These are phyloP conservation scores for Hipparchia sbordonii DNA, from an alignment of 2,888 invertebrate species.

Conservation along the genomic window DNA sequence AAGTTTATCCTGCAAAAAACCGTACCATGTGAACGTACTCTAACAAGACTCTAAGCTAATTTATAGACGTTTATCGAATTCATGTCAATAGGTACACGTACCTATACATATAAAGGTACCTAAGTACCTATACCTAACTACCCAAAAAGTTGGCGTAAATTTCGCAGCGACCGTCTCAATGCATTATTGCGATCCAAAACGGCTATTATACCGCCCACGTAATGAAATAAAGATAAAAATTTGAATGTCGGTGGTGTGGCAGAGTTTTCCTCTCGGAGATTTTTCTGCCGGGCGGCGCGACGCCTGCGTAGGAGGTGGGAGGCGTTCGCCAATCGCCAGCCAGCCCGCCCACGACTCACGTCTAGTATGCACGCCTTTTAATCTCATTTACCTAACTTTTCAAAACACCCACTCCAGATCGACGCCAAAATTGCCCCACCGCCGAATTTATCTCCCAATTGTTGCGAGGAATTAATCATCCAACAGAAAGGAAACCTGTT, in stretches of 20 bases:
- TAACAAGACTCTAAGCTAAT: no score
- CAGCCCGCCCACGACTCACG: constrained; percentile 71
- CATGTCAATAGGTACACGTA: no score
- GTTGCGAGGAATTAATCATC: constrained; percentile 2
- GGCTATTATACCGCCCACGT: constrained; percentile 63
- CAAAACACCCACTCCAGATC: constrained; percentile 45
- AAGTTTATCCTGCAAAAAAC: no score
- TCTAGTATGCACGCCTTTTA: constrained; percentile 58
- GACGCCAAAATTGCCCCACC: constrained; percentile 38
- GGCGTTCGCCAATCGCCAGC: constrained; percentile 79
- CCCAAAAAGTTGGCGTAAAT: constrained; percentile 39
- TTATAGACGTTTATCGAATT: no score
- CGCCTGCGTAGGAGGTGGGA: constrained; percentile 81
- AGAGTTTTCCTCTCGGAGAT: constrained; percentile 69
- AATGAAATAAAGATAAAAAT: constrained; percentile 62
- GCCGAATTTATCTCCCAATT: constrained; percentile 32
- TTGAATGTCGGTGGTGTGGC: constrained; percentile 52
- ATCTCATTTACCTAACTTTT: constrained; percentile 47
- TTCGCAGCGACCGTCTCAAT: constrained; percentile 50
- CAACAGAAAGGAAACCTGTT: not conserved
- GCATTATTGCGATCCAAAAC: constrained; percentile 47
- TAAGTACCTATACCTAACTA: no score
- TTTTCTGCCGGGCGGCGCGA: constrained; percentile 67
- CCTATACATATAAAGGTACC: no score
- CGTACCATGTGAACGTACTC: no score